Evolutionary conservation across 2,888 invertebrate species (phyloP), one percentile per base, ranked within the genome.

Genomic region (Crocallis elinguaria): DNA sequence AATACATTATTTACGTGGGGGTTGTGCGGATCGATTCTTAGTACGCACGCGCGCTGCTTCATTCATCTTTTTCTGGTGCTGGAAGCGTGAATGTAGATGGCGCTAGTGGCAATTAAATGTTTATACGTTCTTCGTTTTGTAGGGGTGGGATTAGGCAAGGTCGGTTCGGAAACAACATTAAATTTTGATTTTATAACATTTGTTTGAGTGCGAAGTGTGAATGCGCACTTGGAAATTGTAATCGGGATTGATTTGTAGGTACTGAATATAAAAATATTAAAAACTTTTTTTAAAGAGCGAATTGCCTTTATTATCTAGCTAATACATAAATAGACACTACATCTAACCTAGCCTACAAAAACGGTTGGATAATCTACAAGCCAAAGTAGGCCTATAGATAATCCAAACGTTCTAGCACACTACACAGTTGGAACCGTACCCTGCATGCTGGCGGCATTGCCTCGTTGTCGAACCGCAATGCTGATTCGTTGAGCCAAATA

Each of bases 1-100:
- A 77, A 81, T 86, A 78, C 77, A 87, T 86, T 84, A 89, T 89
- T 88, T 87, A 88, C 77, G 67, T 72, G 72, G 66, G 66, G 66
- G 74, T 73, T 66, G 57, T 62, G 29, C 71, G 86, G 88, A 89
- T 90, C 89, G 79, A 90, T 90, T 78, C 60, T 62, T 66, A 79
- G 65, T 80, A 79, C 88, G 89, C 89, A 84, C 76, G 89, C 89
- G 89, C 79, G 78, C 57, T 83, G 66, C 61, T 68, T 66, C 86
- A 84, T 89, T 86, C 86, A 85, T 83, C 65, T 61, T 67, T 73
- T 69, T 64, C 65, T 54, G 52, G 60, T 56, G 63, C 51, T 45
- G 57, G 63, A 53, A 57, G 39, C 35, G 41, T 51, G 39, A 73
- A 71, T 75, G 76, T 70, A 86, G 86, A 86, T 84, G 86, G 82